These are phyloP conservation scores for Amphipoea lucens DNA, from an alignment of 2,888 invertebrate species.

Conservation along the genomic window DNA sequence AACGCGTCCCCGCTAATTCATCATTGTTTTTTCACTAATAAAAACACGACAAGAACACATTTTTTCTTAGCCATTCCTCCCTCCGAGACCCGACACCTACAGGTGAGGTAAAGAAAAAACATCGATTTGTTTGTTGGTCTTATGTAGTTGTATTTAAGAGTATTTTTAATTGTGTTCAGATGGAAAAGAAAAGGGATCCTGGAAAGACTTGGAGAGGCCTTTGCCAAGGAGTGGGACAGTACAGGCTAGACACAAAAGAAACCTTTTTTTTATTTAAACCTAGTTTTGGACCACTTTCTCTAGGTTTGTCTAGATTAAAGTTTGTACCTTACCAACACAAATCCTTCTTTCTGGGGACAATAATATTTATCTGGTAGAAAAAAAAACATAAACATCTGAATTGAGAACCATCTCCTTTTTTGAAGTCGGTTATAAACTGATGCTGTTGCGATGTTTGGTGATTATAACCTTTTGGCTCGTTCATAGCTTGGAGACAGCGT, in stretches of 20 bases:
- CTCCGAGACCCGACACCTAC: conserved; percentile 58
- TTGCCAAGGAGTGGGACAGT: neutral
- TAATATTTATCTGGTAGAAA: neutral
- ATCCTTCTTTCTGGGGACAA: neutral
- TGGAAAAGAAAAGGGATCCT: neutral
- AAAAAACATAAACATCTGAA: neutral
- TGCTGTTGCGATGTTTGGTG: neutral
- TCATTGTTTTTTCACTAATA: conserved; percentile 88
- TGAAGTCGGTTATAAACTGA: too few relatives aligned
- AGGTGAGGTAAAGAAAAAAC: conserved; percentile 63
- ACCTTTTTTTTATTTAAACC: neutral
- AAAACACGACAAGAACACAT: conserved; percentile 87
- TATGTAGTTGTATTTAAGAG: neutral
- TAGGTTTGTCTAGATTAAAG: neutral
- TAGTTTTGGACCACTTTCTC: neutral
- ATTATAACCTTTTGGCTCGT: neutral
- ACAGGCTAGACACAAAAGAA: neutral
- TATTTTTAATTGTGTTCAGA: neutral
- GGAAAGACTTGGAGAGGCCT: neutral
- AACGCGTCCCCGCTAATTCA: conserved; percentile 85
- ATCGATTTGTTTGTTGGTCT: conserved; percentile 39
- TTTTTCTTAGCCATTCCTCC: conserved; percentile 65
- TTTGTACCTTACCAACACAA: neutral
- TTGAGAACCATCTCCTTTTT: too few relatives aligned
- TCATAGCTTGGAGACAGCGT: neutral